These are phyloP conservation scores for Platycnemis pennipes DNA, from an alignment of 2,888 invertebrate species.

Conservation along the genomic window DNA sequence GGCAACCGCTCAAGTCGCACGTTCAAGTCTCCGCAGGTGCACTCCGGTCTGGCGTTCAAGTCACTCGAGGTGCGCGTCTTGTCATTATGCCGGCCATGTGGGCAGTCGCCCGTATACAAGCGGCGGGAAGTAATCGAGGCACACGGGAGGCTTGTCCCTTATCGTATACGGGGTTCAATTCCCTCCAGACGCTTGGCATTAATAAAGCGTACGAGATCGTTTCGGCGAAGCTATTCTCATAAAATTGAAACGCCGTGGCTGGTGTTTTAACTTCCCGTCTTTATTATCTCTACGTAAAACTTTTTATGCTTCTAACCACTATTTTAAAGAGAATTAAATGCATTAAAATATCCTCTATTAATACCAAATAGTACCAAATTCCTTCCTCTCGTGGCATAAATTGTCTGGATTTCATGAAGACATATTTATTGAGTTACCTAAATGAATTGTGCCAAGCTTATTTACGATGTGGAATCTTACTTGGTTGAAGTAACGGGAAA, in stretches of 20 bases:
- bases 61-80: not conserved
- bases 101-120: not conserved
- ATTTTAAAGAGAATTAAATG: too few species aligned
- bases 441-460: too few species aligned
- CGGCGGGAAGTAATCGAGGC: not conserved
- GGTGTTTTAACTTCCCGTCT: not conserved
- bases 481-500: too few species aligned
- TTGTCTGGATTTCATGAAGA: too few species aligned
- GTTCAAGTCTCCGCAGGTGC: not conserved
- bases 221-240: not conserved
- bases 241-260: not conserved
- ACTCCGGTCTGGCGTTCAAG: not conserved
- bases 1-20: not conserved
- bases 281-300: not conserved
- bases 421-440: too few species aligned
- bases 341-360: too few species aligned
- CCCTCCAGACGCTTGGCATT: not conserved
- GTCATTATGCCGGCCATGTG: not conserved
- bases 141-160: not conserved
- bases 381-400: too few species aligned
- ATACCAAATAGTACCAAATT: too few species aligned
- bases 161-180: not conserved
- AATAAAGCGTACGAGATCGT: not conserved
- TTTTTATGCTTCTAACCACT: not conserved
- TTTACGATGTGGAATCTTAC: too few species aligned